A percentile compares a stretch with the other conserved stretches of the same genome.
Evolutionary conservation across 2,888 invertebrate species (phyloP).

Genomic region (Heliconius aoede): DNA sequence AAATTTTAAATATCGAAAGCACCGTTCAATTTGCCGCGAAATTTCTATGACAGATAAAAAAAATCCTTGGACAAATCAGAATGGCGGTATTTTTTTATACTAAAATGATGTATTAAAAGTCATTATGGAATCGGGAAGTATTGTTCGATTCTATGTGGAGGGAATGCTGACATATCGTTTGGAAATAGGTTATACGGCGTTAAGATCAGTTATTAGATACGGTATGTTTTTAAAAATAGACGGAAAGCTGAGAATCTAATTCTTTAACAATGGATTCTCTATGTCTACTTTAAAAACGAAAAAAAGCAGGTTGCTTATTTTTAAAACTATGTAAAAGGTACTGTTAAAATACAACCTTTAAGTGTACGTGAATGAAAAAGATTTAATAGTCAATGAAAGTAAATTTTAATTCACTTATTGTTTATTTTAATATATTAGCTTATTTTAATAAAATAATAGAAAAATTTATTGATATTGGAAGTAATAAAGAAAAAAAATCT

Average conservation of each 20-base stretch:
- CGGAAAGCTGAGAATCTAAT: too few relatives aligned
- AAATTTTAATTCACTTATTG: too few relatives aligned
- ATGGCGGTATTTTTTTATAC: neutral
- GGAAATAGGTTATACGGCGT: neutral
- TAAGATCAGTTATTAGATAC: neutral
- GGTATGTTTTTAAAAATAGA: too few relatives aligned
- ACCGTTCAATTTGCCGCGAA: constrained; percentile 71
- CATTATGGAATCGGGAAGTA: neutral
- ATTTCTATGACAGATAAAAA: constrained; percentile 55
- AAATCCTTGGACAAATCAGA: constrained; percentile 15
- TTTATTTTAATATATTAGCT: neutral
- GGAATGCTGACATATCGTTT: too few relatives aligned
- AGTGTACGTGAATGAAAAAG: neutral
- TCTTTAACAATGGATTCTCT: too few relatives aligned
- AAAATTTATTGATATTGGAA: neutral
- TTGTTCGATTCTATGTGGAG: too few relatives aligned
- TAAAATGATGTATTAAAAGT: neutral
- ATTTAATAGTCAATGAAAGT: too few relatives aligned
- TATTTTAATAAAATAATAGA: neutral
- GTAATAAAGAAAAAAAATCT: constrained; percentile 48
- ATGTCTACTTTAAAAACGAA: neutral
- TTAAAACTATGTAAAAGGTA: neutral
- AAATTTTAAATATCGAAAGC: constrained; percentile 81
- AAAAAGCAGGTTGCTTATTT: neutral
- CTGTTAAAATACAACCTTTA: neutral